Conservation (phyloP, 2,888 invertebrate genomes). For the Calliopum simillimum region DNA sequence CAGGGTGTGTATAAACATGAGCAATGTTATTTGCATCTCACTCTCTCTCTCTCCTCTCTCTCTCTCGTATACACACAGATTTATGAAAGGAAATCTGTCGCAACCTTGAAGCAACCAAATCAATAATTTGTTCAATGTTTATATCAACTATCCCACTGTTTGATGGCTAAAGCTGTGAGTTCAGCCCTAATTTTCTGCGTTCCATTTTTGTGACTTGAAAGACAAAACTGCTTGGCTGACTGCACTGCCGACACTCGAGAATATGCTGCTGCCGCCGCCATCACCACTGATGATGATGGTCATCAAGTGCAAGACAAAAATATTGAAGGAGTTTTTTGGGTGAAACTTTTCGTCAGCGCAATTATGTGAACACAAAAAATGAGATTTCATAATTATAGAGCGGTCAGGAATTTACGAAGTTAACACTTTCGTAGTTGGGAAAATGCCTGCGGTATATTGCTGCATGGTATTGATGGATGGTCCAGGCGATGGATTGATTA, state of each 20-base stretch:
- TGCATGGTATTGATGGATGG: conserved; percentile 26
- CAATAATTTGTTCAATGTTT: no score
- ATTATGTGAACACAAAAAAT: conserved; percentile 55
- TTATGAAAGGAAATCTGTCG: no score
- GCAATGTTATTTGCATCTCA: no score
- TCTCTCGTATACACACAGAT: no score
- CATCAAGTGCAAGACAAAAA: conserved; percentile 24
- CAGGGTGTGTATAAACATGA: no score
- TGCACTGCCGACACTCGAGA: neutral
- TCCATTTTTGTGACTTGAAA: neutral
- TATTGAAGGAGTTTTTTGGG: conserved; percentile 31
- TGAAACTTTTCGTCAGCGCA: conserved; percentile 56
- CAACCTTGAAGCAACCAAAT: no score
- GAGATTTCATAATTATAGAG: conserved; percentile 65
- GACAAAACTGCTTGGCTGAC: neutral
- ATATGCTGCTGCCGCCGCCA: conserved; percentile 4
- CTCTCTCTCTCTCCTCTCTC: no score
- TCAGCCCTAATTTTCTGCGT: conserved; percentile 17
- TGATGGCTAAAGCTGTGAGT: neutral
- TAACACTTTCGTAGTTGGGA: conserved; percentile 65
- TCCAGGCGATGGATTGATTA: conserved; percentile 23
- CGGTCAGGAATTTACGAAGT: conserved; percentile 64
- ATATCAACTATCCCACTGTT: no score
- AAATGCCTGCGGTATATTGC: conserved; percentile 52
- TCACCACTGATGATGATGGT: neutral